phyloP scores from a whole-genome alignment of 30 jellyfish, hydroid and myxozoan species.

The Catostylus mosaicus region DNA sequence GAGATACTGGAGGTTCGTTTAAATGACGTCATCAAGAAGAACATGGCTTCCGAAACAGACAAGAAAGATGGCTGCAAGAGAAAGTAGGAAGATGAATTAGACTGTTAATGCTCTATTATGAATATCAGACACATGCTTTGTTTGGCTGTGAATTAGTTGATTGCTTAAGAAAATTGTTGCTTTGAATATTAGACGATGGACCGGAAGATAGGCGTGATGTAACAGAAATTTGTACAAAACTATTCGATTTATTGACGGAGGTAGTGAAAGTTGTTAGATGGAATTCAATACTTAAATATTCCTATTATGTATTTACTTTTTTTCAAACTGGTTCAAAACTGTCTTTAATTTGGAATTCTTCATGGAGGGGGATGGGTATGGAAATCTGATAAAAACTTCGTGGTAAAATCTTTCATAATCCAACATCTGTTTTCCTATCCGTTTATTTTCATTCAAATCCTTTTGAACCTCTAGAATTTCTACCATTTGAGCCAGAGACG shows the following conservation, averaged over 20 bases:
- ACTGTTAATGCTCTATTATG: neutral
- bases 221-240: neutral
- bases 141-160: constrained; percentile 44
- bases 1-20: constrained; percentile 88
- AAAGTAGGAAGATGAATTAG: too few species aligned
- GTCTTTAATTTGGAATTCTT: too few species aligned
- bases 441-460: too few species aligned
- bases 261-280: neutral
- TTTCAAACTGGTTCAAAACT: too few species aligned
- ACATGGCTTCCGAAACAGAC: constrained; percentile 94
- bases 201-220: neutral
- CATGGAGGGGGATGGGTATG: too few species aligned
- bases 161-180: constrained; percentile 9
- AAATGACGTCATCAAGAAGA: constrained; percentile 96
- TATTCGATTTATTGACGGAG: neutral
- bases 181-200: neutral
- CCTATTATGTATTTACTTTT: too few species aligned
- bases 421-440: too few species aligned
- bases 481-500: too few species aligned
- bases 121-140: constrained; percentile 7
- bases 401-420: too few species aligned
- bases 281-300: neutral
- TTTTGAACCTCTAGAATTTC: too few species aligned
- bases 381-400: too few species aligned
- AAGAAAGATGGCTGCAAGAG: constrained; percentile 57